These are phyloP conservation scores for Plebejus argus DNA, from an alignment of 2,888 invertebrate species.

Conservation along the genomic window DNA sequence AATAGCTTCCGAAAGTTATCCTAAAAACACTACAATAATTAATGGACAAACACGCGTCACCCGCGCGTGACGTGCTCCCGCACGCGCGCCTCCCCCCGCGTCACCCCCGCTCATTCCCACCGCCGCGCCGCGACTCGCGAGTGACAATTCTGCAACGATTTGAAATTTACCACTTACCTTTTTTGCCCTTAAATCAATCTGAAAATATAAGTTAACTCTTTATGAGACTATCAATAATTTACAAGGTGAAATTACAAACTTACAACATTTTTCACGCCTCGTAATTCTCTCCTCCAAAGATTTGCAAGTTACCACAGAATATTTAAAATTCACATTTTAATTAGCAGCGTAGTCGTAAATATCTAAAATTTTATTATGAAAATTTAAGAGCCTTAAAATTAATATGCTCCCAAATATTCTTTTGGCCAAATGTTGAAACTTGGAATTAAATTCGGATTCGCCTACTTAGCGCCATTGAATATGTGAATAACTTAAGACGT, in stretches of 20 bases:
- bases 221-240: too few species aligned
- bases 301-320: neutral
- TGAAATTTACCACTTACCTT: too few species aligned
- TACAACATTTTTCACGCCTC: neutral
- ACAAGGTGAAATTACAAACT: neutral
- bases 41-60: too few species aligned
- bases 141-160: too few species aligned
- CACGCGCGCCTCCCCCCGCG: too few species aligned
- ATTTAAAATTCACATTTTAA: conserved; percentile 22
- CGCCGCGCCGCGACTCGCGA: too few species aligned
- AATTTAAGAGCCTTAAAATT: conserved; percentile 25
- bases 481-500: conserved; percentile 23
- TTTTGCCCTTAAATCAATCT: too few species aligned
- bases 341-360: conserved; percentile 1
- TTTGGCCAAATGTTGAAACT: conserved; percentile 13
- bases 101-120: too few species aligned
- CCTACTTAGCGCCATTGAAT: conserved; percentile 23
- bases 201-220: too few species aligned
- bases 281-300: neutral
- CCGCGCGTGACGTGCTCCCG: too few species aligned
- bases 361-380: conserved; percentile 19
- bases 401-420: conserved; percentile 2
- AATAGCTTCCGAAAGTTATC: too few species aligned
- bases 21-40: too few species aligned
- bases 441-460: conserved; percentile 5